Base-by-base conservation (phyloP, 2,113 vertebrate genomes). In the Colistium nudipinnis region DNA sequence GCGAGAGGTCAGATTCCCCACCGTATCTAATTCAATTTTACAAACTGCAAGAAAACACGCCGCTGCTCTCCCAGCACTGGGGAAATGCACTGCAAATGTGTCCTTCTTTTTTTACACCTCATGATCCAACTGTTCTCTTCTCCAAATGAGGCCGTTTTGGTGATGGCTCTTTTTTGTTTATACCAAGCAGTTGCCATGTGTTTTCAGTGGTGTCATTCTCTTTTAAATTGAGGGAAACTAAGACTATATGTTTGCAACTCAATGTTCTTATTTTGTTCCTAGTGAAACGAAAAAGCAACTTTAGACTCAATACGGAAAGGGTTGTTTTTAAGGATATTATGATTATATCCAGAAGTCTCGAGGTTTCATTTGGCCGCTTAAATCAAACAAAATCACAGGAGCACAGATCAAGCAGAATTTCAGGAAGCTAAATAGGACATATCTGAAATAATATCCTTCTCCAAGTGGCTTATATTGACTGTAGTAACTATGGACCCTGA, bases 11-110 rank as follows among this genome's bases (percentile, higher is more conserved):
- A 91, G 91, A 90, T 93, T 93, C 92, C 91, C 88, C 80, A 89
- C 87, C 90, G 82, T 88, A 88, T 90, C 92, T 92, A 94, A 94
- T 93, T 93, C 87, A 93, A 94, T 93, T 93, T 92, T 87, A 92
- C 90, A 90, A 92, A 93, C 87, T 92, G 91, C 91, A 93, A 90
- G 90, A 91, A 93, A 93, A 93, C 89, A 90, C 82, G 78, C 78
- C 82, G 83, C 82, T 86, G 86, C 78, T 84, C 76, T 70, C 49
- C 62, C 6, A 59, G 69, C 74, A 41, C 82, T 6, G 31, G 63
- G 45, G 68, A 68, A 59, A 76, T 24, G 70, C 33, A 27, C 48
- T 38, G 79, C 70, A 74, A 78, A 65, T 68, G 63, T 78, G 62
- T 28, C 56, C 14, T 13, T 49, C 12, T 36, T 9, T 64, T 71